phyloP scores from a whole-genome alignment of 2,113 vertebrate species.

The Odocoileus virginianus region DNA sequence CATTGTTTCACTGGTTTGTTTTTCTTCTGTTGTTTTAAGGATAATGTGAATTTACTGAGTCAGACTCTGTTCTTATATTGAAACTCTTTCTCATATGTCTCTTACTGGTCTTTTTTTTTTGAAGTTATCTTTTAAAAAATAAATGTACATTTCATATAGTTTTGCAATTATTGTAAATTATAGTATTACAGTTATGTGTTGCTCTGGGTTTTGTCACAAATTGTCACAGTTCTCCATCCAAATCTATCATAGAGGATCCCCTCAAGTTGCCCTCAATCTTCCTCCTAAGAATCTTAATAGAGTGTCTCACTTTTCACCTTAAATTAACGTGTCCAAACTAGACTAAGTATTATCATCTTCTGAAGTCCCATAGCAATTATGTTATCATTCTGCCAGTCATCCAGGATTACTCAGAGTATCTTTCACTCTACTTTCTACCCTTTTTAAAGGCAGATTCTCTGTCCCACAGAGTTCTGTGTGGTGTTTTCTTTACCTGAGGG shows the following conservation, averaged over 20 bases:
- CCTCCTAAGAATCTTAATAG: neutral
- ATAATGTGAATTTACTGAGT: neutral
- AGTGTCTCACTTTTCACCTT: neutral
- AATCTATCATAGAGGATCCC: neutral
- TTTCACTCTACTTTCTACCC: neutral
- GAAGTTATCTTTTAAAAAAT: neutral
- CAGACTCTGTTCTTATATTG: neutral
- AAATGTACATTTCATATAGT: neutral
- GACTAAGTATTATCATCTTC: neutral
- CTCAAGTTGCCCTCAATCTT: neutral
- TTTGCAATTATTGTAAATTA: neutral
- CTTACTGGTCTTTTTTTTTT: neutral
- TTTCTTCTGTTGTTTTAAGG: neutral
- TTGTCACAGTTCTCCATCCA: neutral
- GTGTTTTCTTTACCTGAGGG: neutral
- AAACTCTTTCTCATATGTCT: neutral
- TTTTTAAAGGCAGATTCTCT: neutral
- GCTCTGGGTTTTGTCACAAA: neutral
- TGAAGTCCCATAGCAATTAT: neutral
- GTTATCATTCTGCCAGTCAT: neutral
- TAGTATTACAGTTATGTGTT: neutral
- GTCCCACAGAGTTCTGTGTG: neutral
- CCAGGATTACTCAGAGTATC: neutral
- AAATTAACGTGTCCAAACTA: conserved; percentile 28
- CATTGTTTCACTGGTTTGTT: neutral